Base-by-base conservation (phyloP, 2,888 invertebrate species). In the Heliconius ismenius region DNA sequence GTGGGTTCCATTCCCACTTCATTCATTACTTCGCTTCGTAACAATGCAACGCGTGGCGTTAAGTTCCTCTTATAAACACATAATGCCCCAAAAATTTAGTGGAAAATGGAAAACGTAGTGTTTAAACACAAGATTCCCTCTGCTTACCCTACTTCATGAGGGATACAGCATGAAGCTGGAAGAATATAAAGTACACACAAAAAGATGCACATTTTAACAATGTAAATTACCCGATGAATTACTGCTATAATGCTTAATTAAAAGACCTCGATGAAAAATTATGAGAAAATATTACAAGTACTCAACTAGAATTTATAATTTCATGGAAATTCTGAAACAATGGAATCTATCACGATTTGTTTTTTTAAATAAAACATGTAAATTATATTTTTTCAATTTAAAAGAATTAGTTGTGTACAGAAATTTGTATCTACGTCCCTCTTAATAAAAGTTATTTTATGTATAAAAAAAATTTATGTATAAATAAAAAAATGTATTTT, bases 311-410 rank as follows among this genome's bases (percentile, higher is more conserved):
- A 32, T 69, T 69, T 28, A 69, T 32, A 69, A 13, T 54, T 54
- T 54, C 69, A 69, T 54, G 69, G 69, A 28, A 69, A 69, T 54
- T n/a, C 69, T 69, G 13, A 13, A 54, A 69, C 69, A 69, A 69
- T 69, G 28, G 69, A 54, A 49, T 54, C 69, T 54, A 32, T 54
- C 32, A 54, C 32, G 28, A 18, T 32, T 54, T 26, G 32, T 32
- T n/a, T n/a, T 13, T 49, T 32, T 21, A 26, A 49, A 54, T 32
- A 54, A 54, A 58, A 15, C 24, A n/a, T 1, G 18, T 24, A 32
- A 32, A 36, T n/a, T 24, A 43, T 36, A 24, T 9, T 32, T 58
- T 54, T 54, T 24, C 7, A 13, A 15, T 21, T n/a, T 32, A n/a
- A 54, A 70, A 39, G 15, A n/a, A 15, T 7, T n/a, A 39, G 10